Conservation (phyloP, 2,797 vertebrate genomes). For the Falco peregrinus region DNA sequence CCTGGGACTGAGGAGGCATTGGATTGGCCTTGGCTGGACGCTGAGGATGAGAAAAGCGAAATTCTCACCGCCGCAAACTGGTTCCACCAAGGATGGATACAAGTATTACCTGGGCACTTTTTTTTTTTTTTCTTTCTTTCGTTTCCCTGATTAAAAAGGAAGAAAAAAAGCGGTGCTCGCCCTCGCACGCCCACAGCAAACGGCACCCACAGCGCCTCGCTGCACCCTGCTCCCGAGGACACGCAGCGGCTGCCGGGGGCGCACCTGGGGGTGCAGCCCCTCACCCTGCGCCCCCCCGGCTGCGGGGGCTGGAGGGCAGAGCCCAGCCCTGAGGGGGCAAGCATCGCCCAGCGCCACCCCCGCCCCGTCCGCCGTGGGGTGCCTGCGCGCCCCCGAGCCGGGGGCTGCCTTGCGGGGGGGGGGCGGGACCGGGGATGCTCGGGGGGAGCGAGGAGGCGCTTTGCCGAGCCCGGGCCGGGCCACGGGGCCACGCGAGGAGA, state of each 20-base stretch:
- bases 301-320: too few species aligned
- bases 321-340: too few species aligned
- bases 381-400: not conserved
- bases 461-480: too few species aligned
- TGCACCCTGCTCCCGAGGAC: fast-evolving
- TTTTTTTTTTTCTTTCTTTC: too few species aligned
- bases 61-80: not conserved
- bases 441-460: too few species aligned
- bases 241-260: too few species aligned
- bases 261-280: not conserved
- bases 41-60: not conserved
- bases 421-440: not conserved
- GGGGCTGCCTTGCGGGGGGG: not conserved
- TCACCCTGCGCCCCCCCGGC: not conserved
- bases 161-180: fast-evolving
- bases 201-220: fast-evolving
- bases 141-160: not conserved
- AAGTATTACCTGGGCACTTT: not conserved
- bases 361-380: not conserved
- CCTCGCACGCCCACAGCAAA: fast-evolving
- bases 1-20: fast-evolving
- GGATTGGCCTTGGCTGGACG: not conserved
- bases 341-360: not conserved
- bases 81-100: not conserved
- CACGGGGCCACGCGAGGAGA: too few species aligned